These are phyloP conservation scores for Cherax quadricarinatus DNA, from an alignment of 1,140 invertebrate genomes.

Conservation along the genomic window DNA sequence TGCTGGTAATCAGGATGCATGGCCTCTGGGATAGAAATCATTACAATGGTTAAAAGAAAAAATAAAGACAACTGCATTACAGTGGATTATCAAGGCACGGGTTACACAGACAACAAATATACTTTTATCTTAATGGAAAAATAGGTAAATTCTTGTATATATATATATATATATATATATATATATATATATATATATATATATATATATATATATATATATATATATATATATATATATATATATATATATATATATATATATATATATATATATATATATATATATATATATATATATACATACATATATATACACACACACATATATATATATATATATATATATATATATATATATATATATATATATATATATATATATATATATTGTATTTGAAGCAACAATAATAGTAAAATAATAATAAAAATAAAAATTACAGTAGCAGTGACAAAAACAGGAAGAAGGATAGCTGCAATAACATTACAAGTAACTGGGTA, in stretches of 20 bases:
- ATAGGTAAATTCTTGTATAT: not conserved
- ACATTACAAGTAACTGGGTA: no score
- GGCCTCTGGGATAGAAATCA: not conserved
- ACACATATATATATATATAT: not conserved
- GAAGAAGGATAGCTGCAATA: no score
- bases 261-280: not conserved
- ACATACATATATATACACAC: not conserved
- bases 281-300: slow-evolving; percentile 13
- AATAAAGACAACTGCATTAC: not conserved
- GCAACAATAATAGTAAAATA: no score
- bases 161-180: slow-evolving; percentile 13
- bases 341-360: no score
- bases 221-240: no score
- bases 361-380: no score
- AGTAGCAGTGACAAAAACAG: no score
- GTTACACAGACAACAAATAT: no score
- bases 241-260: no score
- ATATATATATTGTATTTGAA: not conserved
- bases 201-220: not conserved
- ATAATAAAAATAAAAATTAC: no score
- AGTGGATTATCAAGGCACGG: no score
- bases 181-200: slow-evolving; percentile 12
- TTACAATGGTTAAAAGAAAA: not conserved
- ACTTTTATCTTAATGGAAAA: no score
- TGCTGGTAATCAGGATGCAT: not conserved